Base-by-base conservation (phyloP, 2,797 vertebrate genomes). In the Babyrousa celebensis region DNA sequence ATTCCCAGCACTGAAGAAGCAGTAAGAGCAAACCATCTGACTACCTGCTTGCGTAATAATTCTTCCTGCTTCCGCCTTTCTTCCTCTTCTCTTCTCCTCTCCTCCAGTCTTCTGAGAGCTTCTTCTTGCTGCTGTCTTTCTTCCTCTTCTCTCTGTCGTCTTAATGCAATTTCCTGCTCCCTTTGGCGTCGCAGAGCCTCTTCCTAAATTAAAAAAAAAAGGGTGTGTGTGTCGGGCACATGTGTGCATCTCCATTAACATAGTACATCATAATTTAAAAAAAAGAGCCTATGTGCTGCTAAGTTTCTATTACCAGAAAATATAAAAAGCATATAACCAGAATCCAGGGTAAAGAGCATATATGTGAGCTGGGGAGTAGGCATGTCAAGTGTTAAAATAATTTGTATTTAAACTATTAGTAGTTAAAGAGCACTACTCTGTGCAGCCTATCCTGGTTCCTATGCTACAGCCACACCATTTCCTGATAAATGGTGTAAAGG, bases 81-180 rank as follows among this genome's bases (percentile, higher is more conserved):
- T 74, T 99, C 99, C 77, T 99, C 99, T 95, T 99, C 99, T 98
- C 98, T 98, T 85, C 99, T 99, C 68, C 98, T 98, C 96, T 99
- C 99, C 97, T 99, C 99, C 96, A 99, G 92, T 93, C 99, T 99
- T 88, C 99, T 99, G 68, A 99, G 99, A 88, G 99, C 99, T 98
- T 99, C 99, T 95, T 99, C 99, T 96, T 99, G 99, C 68, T 99
- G 99, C 96, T 99, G 98, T 92, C 99, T 98, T 96, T 99, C 99
- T 96, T 99, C 99, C 71, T 99, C 99, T 94, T 99, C 99, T 89
- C 98, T 96, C 97, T 99, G 99, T 63, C 99, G 98, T 70, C 99
- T 99, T 86, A 99, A 99, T 7, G 99, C 99, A 97, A 99, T 99
- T 97, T 99, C 99, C 97, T 99, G 99, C 95, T 99, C 99, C 77